Percentiles rank a stretch among this genome's conserved stretches.
These are phyloP conservation scores for Erythrolamprus reginae DNA, from an alignment of 2,113 vertebrate genomes.

Conservation along the genomic window DNA sequence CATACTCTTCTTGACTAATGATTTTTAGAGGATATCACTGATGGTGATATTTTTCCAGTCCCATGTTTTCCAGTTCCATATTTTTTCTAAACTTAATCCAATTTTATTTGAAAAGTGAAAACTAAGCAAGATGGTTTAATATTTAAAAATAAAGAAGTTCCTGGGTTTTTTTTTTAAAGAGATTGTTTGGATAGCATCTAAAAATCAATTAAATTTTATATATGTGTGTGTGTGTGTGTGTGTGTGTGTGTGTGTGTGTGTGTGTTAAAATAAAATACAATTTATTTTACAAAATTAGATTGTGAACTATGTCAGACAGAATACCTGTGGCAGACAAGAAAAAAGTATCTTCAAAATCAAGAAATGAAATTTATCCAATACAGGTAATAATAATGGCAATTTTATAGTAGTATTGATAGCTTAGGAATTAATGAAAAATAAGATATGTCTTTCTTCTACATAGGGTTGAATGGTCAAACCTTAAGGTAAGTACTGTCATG, in stretches of 20 bases:
- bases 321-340: neutral
- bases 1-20: neutral
- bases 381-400: neutral
- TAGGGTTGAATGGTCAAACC: neutral
- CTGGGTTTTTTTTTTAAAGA: neutral
- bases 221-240: no score
- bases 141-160: neutral
- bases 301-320: neutral
- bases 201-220: no score
- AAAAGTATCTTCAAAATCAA: neutral
- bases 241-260: no score
- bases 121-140: neutral
- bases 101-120: neutral
- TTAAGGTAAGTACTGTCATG: neutral
- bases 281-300: constrained; percentile 4
- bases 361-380: neutral
- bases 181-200: neutral
- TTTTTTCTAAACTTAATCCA: no score
- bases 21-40: neutral
- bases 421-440: neutral
- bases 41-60: neutral
- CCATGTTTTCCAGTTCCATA: no score
- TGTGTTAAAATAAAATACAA: neutral
- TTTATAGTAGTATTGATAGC: neutral
- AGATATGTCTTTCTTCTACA: neutral